Percentiles rank a stretch among this genome's conserved stretches.
These are phyloP conservation scores for Tetragnatha versicolor DNA, from an alignment of 1,140 invertebrate genomes.

Conservation along the genomic window DNA sequence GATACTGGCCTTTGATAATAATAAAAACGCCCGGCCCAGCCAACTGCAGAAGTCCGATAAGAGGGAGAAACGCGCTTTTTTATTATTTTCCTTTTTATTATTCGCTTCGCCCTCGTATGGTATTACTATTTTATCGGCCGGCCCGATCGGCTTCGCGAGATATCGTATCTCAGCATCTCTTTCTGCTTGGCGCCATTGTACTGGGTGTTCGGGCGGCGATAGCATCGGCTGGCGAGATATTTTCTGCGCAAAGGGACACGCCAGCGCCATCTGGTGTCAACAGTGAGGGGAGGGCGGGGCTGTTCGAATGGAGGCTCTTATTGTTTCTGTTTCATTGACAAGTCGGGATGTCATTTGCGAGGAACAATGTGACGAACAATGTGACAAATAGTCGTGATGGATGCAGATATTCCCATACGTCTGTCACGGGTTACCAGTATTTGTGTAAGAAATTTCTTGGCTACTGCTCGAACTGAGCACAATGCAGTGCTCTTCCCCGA, in stretches of 20 bases:
- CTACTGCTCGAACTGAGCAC: too few species aligned
- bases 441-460: too few species aligned
- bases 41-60: constrained; percentile 46
- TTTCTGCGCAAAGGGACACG: constrained; percentile 4
- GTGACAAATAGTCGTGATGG: too few species aligned
- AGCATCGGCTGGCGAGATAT: constrained; percentile 52
- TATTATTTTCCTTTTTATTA: constrained; percentile 39
- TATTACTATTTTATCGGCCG: constrained; percentile 47
- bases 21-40: constrained; percentile 45
- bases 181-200: constrained; percentile 52
- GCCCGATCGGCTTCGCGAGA: constrained; percentile 43
- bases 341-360: too few species aligned
- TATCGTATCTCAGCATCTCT: constrained; percentile 49
- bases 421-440: too few species aligned
- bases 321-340: too few species aligned
- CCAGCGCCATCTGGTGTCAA: constrained; percentile 26
- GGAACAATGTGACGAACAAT: too few species aligned
- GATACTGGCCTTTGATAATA: constrained; percentile 43
- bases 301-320: too few species aligned
- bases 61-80: constrained; percentile 26
- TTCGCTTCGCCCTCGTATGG: constrained; percentile 41
- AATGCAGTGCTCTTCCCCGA: too few species aligned
- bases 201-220: constrained; percentile 37
- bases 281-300: neutral
- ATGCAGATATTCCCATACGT: too few species aligned